Base-by-base conservation (phyloP, 2,113 vertebrate genomes). In the Toxotes chatareus region DNA sequence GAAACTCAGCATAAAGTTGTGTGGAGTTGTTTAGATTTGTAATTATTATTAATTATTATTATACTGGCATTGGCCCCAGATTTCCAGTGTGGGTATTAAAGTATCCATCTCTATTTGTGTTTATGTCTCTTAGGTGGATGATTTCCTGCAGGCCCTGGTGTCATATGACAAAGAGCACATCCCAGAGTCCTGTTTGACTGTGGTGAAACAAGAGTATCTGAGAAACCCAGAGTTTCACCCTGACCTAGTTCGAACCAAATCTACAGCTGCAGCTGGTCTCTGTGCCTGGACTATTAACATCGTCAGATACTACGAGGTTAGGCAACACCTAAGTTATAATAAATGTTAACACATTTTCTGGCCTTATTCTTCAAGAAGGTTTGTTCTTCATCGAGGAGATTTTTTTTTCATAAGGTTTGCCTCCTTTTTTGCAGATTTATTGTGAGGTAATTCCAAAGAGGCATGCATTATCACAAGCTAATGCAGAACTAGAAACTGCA, bases 91-190 rank as follows among this genome's bases (percentile, higher is more conserved):
- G 42, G 13, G 3, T 46, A 55, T 55, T 69, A 64, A 78, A 68
- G 31, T 44, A 14, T 32, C 27, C 4, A 4, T 27, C 7, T 79
- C 11, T 57, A 38, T 79, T 51, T 63, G 31, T 89, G 4, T 74
- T 79, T 65, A 7, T 75, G 40, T 65, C 36, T 84, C 73, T 66
- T 73, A 96, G 95, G 94, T 95, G 89, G 95, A 97, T 92, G 94
- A 96, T 80, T 97, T 97, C 83, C 92, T 96, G 68, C 95, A 96
- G 91, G 91, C 92, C 1, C 88, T 98, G 87, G 92, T 96, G 51
- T 86, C 83, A 44, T 97, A 95, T 61, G 95, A 97, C 92, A 97
- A 97, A 81, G 96, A 97, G 46, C 94, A 96, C 93, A 96, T 97
- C 89, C 96, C 92, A 53, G 95, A 97, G 40, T 93, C 95, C 80